Base-by-base conservation (phyloP, 2,113 vertebrate species). In the Lynx canadensis region DNA sequence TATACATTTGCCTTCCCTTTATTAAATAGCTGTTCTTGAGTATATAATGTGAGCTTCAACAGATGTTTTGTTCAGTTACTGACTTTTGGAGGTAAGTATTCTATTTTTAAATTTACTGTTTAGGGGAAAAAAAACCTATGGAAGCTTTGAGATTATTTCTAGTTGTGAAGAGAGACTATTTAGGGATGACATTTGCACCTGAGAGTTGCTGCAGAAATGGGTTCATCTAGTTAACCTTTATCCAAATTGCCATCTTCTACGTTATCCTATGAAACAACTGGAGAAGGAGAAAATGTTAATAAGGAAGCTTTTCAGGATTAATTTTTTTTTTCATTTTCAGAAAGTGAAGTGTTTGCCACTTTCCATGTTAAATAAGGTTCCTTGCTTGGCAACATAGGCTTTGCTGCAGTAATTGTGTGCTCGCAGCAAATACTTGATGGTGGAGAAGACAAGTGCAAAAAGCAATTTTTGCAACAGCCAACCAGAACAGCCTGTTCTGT, bases 221-320 rank as follows among this genome's bases (percentile, higher is more conserved):
- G 78, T 87, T 97, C 95, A 84, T 89, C 36, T 86, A 81, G 96
- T 96, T 96, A 97, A 96, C 90, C 85, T 97, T 97, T 89, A 76
- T 97, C 66, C 1, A 19, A 97, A 94, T 94, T 96, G 87, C 85
- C 55, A 86, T 55, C 29, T 57, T 94, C 68, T 82, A 60, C 83
- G 81, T 97, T 96, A 87, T 79, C 88, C 91, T 91, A 36, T 55
- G 87, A 97, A 96, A 96, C 84, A 89, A 97, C 80, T 91, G 91
- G 79, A 91, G 74, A 95, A 93, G 94, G 97, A 95, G 93, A 97
- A 97, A 98, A 98, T 98, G 96, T 95, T 98, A 96, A 97, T 98
- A 97, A 95, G 97, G 33, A 97, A 85, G 66, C 21, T 95, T 96
- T 96, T 98, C 78, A 63, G 91, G 97, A 84, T 82, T 95, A 96